phyloP scores from a whole-genome alignment of 2,797 vertebrate genomes.

The Coilia nasus region DNA sequence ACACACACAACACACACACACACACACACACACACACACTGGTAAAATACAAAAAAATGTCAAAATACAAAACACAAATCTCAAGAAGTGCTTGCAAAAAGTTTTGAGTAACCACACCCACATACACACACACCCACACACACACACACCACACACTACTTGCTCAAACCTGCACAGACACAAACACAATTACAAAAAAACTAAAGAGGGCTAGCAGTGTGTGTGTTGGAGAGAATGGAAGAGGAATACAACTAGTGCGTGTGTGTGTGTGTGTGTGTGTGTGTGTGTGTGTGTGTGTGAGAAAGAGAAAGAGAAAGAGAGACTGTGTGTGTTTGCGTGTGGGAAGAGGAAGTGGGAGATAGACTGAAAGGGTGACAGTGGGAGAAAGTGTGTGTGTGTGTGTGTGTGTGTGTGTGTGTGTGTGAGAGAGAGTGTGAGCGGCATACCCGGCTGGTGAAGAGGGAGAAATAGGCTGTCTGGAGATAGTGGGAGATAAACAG shows the following conservation, averaged over 20 bases:
- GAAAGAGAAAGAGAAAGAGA: too few relatives aligned
- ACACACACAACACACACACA: neutral
- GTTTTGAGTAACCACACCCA: neutral
- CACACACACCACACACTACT: neutral
- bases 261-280: neutral
- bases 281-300: neutral
- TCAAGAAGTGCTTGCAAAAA: too few relatives aligned
- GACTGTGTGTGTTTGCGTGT: neutral
- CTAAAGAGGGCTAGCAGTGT: neutral
- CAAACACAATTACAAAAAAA: neutral
- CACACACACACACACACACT: neutral
- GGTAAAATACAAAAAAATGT: neutral
- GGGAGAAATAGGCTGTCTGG: neutral
- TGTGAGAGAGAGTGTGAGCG: neutral
- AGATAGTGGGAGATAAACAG: neutral
- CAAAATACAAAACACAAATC: too few relatives aligned
- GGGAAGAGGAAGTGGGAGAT: neutral
- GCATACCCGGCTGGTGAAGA: neutral
- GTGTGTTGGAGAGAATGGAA: neutral
- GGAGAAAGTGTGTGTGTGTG: neutral
- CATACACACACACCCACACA: neutral
- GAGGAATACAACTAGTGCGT: neutral
- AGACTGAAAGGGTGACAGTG: neutral
- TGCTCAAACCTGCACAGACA: neutral
- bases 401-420: neutral